Base-by-base conservation (phyloP, 2,797 vertebrate species). In the Smutsia temminckii region DNA sequence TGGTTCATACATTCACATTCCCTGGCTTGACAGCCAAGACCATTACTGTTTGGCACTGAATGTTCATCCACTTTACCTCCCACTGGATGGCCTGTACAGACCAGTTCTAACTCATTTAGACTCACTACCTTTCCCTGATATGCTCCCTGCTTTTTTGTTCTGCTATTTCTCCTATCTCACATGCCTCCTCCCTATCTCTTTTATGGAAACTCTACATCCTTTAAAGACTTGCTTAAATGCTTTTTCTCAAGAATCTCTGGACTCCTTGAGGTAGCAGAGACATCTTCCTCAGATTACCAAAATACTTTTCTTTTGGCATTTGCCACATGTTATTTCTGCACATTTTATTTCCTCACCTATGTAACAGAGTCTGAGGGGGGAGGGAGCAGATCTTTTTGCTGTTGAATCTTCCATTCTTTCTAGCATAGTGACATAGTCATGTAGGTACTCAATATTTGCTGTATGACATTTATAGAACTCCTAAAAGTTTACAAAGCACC, bases 11-110 rank as follows among this genome's bases (percentile, higher is more conserved):
- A 68, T 68, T 93, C 86, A 20, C 17, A 75, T 64, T 85, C 95
- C 92, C 69, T 46, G 86, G 53, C n/a, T 42, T 95, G 90, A 66
- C 85, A 90, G 34, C 64, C 29, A 89, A 91, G 80, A 84, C 53
- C 27, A n/a, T 34, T 71, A 71, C 34, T 34, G 27, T 71, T 87
- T 13, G 11, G 55, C 53, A 71, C 51, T 25, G 29, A 84, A 66
- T 80, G 72, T 69, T 69, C 63, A 46, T 74, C 59, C 32, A 87
- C 17, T 95, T 59, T 34, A n/a, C 20, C 89, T 69, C 57, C 51
- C 29, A 64, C 32, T 18, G 11, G 27, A 49, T 14, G 23, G n/a
- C 79, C 86, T 89, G 29, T 42, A 42, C 3, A 64, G 75, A 64
- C 79, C 64, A 89, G 87, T 90, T 95, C 85, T 80, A 79, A 78